phyloP scores from a whole-genome alignment of 2,113 vertebrate species.

The Alligator mississippiensis region DNA sequence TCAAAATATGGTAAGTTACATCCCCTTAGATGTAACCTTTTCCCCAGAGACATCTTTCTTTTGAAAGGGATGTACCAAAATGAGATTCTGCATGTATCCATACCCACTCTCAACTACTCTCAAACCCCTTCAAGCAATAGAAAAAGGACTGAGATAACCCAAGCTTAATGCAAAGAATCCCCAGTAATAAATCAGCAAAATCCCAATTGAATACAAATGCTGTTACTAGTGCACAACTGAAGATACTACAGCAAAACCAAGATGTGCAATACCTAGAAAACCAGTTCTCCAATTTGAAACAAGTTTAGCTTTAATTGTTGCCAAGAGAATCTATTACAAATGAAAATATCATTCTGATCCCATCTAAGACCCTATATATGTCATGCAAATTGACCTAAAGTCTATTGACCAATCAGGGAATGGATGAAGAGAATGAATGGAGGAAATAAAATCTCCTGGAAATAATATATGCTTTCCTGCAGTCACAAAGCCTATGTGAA shows the following conservation, averaged over 20 bases:
- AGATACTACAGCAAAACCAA: neutral
- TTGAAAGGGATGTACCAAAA: neutral
- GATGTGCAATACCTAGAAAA: accelerated
- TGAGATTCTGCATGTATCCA: neutral
- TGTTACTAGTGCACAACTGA: accelerated
- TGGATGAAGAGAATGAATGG: neutral
- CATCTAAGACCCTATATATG: neutral
- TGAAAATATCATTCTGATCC: neutral
- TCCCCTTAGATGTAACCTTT: neutral
- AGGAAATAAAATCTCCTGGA: neutral
- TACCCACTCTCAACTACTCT: neutral
- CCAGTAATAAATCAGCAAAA: neutral
- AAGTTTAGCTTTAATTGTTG: neutral
- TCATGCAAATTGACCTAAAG: neutral
- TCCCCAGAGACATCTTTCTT: neutral
- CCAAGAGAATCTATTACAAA: neutral
- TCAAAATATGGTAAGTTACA: neutral
- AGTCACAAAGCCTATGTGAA: neutral
- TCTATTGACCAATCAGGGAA: neutral
- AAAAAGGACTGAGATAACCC: neutral
- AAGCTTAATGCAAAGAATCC: neutral
- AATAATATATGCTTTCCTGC: neutral
- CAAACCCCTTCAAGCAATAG: neutral
- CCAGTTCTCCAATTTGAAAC: neutral
- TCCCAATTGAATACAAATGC: neutral